Percentiles rank a stretch among this genome's conserved stretches.
Evolutionary conservation across 2,888 invertebrate species (phyloP).

Genomic region (Ochropleura plecta): DNA sequence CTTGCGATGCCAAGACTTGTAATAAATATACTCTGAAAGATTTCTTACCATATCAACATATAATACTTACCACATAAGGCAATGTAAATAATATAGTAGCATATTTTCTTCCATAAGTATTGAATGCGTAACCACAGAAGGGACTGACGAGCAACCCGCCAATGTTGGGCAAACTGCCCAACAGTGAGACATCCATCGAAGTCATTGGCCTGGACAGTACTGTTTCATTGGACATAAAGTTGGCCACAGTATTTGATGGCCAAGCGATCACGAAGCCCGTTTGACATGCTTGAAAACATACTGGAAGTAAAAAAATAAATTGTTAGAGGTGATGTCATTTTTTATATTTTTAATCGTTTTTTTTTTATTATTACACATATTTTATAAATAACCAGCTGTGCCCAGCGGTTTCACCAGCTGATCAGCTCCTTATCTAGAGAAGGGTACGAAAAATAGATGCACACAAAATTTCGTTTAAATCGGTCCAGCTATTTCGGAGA

Average conservation of each 20-base stretch:
- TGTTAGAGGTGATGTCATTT: not conserved
- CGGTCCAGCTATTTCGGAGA: too few species aligned
- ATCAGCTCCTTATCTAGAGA: too few species aligned
- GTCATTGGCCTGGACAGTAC: constrained; percentile 79
- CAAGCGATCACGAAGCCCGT: constrained; percentile 84
- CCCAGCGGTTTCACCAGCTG: too few species aligned
- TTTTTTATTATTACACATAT: too few species aligned
- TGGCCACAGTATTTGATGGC: constrained; percentile 83
- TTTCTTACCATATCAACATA: not conserved
- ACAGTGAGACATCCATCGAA: constrained; percentile 77
- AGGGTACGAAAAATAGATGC: too few species aligned
- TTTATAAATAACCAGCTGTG: too few species aligned
- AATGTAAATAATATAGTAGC: constrained; percentile 83
- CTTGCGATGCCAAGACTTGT: too few species aligned
- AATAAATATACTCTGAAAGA: too few species aligned
- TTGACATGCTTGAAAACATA: constrained; percentile 78
- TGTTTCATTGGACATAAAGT: constrained; percentile 81
- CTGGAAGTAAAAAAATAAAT: constrained; percentile 68
- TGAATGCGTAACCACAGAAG: constrained; percentile 79
- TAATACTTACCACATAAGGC: constrained; percentile 80
- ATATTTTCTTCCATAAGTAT: constrained; percentile 82
- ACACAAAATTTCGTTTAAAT: too few species aligned
- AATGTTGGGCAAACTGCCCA: constrained; percentile 82
- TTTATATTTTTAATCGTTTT: too few species aligned
- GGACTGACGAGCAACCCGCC: constrained; percentile 82